Base-by-base conservation (phyloP, 2,888 invertebrate genomes). In the Oscheius sp. region DNA sequence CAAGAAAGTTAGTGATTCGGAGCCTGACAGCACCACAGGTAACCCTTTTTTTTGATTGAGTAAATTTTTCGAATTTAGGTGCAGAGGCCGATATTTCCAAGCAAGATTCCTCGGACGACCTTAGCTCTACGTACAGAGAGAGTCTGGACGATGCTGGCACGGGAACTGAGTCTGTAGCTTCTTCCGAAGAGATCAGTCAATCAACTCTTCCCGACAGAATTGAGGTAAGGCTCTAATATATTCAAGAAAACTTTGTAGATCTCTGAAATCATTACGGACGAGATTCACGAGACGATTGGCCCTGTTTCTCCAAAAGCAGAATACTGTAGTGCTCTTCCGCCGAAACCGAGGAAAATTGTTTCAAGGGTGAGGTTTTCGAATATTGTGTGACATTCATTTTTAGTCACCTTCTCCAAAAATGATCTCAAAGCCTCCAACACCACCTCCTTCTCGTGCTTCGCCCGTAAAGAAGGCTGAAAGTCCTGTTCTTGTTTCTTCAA, bases 181-280 rank as follows among this genome's bases (percentile, higher is more conserved):
- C 79, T 11, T 37, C 70, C 9, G 74, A 70, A 35, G 57, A 59
- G 32, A 70, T 57, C 53, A 74, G 74, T 3, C 80, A 80, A 47
- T 76, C 79, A 59, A 82, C 82, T n/a, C 65, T 82, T 55, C 77
- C 78, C 32, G 82, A 82, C 55, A 57, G 80, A 21, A 74, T 82
- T 33, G 82, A 82, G 70, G 77, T 77, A 35, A 42, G 11, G 47
- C 37, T 21, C 2, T 29, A 65, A 2, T 50, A 7, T 0, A 13
- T 50, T 50, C 2, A 35, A 35, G 4, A 32, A 11, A 5, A 5
- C 42, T n/a, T 47, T 75, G 33, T 48, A 77, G 77, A 79, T 82
- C 55, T 76, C 82, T 32, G 79, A 80, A 50, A 72, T 82, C 11
- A 80, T 82, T 51, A 78, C 77, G 47, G 82, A 82, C 53, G 77